Conservation (phyloP, 1,140 invertebrate genomes). For the Gryllus bimaculatus region DNA sequence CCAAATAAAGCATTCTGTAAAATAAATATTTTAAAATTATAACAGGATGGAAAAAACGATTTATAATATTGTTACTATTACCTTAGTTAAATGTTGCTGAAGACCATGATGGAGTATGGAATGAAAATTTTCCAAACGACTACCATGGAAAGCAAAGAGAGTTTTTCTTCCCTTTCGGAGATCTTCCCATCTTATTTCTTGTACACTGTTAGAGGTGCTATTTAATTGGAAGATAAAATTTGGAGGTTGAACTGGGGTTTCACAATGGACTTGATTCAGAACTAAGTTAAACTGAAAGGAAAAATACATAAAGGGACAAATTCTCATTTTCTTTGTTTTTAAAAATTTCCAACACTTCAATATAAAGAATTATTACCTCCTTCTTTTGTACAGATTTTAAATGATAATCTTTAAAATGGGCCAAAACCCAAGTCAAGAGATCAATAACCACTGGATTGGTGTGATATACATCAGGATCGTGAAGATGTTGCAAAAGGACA, state of each 20-base stretch:
- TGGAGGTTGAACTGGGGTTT: slow-evolving; percentile 39
- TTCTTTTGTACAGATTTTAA: slow-evolving; percentile 44
- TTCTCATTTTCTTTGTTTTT: not conserved
- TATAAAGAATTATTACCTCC: slow-evolving; percentile 32
- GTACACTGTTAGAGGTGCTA: slow-evolving; percentile 39
- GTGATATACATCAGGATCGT: slow-evolving; percentile 40
- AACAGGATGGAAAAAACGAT: not conserved
- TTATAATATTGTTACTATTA: slow-evolving; percentile 28
- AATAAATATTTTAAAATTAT: slow-evolving; percentile 11
- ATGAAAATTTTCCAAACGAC: slow-evolving; percentile 69
- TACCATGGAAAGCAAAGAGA: slow-evolving; percentile 68
- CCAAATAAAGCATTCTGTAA: slow-evolving; percentile 57
- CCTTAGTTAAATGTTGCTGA: slow-evolving; percentile 66
- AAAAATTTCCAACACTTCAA: not conserved
- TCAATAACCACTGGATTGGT: slow-evolving; percentile 40
- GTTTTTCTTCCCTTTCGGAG: slow-evolving; percentile 43
- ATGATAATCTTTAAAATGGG: slow-evolving; percentile 44
- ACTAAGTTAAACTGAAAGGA: slow-evolving; percentile 43
- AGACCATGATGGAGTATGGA: slow-evolving; percentile 70
- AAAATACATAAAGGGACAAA: slow-evolving; percentile 13
- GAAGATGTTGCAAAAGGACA: slow-evolving; percentile 41
- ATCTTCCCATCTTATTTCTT: slow-evolving; percentile 48
- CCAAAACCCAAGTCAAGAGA: slow-evolving; percentile 48
- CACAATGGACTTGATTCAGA: slow-evolving; percentile 39
- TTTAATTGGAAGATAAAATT: slow-evolving; percentile 56